Evolutionary conservation across 2,888 invertebrate genomes (phyloP).

Genomic region (Ashinkailepas kermadecensis): DNA sequence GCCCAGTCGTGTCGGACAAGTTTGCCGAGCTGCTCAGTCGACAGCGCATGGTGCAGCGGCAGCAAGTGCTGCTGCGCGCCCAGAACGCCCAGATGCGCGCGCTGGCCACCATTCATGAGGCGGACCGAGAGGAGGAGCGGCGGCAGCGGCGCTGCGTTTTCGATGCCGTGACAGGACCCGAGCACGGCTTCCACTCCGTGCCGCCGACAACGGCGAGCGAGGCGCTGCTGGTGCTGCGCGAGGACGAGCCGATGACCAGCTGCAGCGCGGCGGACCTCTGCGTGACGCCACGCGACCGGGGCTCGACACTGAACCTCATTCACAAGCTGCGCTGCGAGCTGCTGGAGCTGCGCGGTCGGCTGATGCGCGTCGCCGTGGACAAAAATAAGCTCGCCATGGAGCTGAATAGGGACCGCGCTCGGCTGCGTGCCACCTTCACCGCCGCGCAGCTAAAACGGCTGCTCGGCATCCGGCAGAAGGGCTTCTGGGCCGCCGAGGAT

Average conservation of each 20-base stretch:
- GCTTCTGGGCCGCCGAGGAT: background rate
- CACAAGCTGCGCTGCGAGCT: constrained; percentile 11
- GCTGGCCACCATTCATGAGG: background rate
- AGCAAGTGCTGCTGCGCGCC: background rate
- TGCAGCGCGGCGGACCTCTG: background rate
- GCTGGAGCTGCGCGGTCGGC: background rate
- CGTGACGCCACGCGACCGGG: background rate
- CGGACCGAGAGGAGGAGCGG: background rate
- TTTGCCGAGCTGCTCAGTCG: background rate
- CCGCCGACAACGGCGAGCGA: background rate
- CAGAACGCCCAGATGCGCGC: background rate
- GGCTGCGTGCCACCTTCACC: background rate
- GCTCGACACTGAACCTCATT: background rate
- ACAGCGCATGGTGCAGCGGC: background rate
- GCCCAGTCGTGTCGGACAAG: background rate
- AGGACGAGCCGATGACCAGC: background rate
- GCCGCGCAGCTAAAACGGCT: background rate
- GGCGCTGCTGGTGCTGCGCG: background rate
- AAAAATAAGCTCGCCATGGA: background rate
- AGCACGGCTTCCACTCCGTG: background rate
- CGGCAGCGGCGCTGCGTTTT: background rate
- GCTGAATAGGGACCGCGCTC: background rate
- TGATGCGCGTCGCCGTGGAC: background rate
- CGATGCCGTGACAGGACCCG: too few species aligned
- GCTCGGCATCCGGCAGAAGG: background rate